Conservation (phyloP, 2,797 vertebrate genomes). For the Pampus argenteus region DNA sequence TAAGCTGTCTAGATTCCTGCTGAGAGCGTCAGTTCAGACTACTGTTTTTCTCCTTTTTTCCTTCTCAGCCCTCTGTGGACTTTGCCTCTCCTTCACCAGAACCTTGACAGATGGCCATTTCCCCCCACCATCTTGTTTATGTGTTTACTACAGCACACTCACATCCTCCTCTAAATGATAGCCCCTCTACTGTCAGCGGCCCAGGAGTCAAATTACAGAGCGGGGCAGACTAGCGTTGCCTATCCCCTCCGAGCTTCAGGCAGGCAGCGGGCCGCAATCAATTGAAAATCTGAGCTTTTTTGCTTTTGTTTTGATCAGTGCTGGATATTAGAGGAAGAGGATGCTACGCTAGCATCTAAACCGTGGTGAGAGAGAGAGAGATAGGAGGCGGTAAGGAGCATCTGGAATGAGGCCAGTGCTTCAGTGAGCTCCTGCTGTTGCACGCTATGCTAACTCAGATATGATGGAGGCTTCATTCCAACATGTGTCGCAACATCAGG, state of each 20-base stretch:
- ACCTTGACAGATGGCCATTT: conserved; percentile 72
- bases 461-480: conserved; percentile 29
- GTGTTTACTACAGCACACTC: conserved; percentile 75
- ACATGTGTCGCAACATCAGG: conserved; percentile 23
- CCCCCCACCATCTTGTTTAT: conserved; percentile 71
- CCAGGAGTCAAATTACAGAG: conserved; percentile 81
- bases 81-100: conserved; percentile 69
- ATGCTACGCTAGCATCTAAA: conserved; percentile 43
- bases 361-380: conserved; percentile 39
- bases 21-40: conserved; percentile 61
- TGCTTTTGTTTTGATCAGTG: conserved; percentile 73
- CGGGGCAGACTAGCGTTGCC: conserved; percentile 49
- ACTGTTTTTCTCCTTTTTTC: conserved; percentile 66
- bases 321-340: conserved; percentile 64
- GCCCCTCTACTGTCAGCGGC: conserved; percentile 76
- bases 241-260: conserved; percentile 42
- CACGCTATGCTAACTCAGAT: conserved; percentile 26
- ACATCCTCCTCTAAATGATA: conserved; percentile 74
- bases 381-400: conserved; percentile 35
- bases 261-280: conserved; percentile 51
- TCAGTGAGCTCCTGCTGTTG: conserved; percentile 57
- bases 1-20: conserved; percentile 71
- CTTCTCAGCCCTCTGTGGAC: conserved; percentile 73
- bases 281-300: conserved; percentile 70
- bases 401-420: conserved; percentile 64